Conservation (phyloP, 2,888 invertebrate species). For the Sphinx pinastri region DNA sequence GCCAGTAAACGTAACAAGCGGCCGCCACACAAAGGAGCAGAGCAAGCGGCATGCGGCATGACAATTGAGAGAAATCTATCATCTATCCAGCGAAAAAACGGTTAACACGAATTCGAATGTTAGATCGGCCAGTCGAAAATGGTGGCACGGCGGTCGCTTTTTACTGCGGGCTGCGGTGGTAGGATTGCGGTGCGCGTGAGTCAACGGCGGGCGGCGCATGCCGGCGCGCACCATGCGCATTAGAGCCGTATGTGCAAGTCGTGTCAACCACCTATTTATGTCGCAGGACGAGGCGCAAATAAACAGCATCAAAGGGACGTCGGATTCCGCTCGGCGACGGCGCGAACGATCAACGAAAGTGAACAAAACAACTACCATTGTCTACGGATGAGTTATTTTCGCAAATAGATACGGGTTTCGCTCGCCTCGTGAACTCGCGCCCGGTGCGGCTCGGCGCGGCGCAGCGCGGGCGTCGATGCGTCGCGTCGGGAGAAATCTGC, state of each 20-base stretch:
- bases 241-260: constrained; percentile 37
- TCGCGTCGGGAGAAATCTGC: constrained; percentile 5
- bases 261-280: constrained; percentile 83
- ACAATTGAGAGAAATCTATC: constrained; percentile 45
- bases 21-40: background rate
- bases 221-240: constrained; percentile 73
- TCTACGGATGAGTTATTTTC: constrained; percentile 80
- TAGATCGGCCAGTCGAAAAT: constrained; percentile 57
- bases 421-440: constrained; percentile 11
- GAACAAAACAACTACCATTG: constrained; percentile 79
- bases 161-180: constrained; percentile 58
- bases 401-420: constrained; percentile 63
- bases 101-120: constrained; percentile 38
- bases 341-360: constrained; percentile 57
- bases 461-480: too few relatives aligned
- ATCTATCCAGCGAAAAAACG: constrained; percentile 48
- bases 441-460: background rate
- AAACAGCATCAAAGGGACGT: constrained; percentile 82
- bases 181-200: constrained; percentile 67
- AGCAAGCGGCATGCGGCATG: background rate
- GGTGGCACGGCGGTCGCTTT: constrained; percentile 58
- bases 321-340: constrained; percentile 69
- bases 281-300: constrained; percentile 81
- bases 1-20: constrained; percentile 5
- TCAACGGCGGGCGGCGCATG: constrained; percentile 64